These are phyloP conservation scores for Hemicentrotus pulcherrimus DNA, from an alignment of 35 echinoderm and acorn worm species.

Conservation along the genomic window DNA sequence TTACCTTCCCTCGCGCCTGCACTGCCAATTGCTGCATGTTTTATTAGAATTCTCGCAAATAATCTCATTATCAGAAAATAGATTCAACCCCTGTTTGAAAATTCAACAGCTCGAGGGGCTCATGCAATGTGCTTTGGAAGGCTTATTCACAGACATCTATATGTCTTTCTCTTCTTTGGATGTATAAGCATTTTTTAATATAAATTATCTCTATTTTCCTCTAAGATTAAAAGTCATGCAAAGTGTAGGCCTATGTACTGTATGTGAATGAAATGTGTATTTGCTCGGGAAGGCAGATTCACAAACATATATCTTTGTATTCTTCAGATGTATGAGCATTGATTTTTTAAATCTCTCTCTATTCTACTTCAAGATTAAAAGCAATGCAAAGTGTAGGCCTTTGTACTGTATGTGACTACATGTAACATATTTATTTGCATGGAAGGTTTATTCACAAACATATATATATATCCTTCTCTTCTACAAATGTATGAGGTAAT, in stretches of 20 bases:
- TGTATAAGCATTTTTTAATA: not conserved
- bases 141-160: not conserved
- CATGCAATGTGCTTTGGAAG: not conserved
- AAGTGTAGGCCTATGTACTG: not conserved
- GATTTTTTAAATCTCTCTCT: too few relatives aligned
- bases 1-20: not conserved
- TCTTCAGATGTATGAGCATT: too few relatives aligned
- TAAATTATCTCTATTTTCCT: not conserved
- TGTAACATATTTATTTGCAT: too few relatives aligned
- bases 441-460: not conserved
- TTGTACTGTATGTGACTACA: too few relatives aligned
- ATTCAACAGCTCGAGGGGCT: not conserved
- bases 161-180: not conserved
- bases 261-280: not conserved
- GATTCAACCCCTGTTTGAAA: not conserved
- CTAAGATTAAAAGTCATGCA: not conserved
- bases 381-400: too few relatives aligned
- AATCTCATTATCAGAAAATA: not conserved
- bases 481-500: too few relatives aligned
- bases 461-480: too few relatives aligned
- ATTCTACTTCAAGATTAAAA: too few relatives aligned
- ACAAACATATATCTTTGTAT: too few relatives aligned
- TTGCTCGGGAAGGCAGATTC: not conserved
- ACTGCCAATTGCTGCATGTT: conserved; percentile 16
- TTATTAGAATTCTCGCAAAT: conserved; percentile 5